Conservation (phyloP, 2,888 invertebrate genomes). For the Erebia palarica region DNA sequence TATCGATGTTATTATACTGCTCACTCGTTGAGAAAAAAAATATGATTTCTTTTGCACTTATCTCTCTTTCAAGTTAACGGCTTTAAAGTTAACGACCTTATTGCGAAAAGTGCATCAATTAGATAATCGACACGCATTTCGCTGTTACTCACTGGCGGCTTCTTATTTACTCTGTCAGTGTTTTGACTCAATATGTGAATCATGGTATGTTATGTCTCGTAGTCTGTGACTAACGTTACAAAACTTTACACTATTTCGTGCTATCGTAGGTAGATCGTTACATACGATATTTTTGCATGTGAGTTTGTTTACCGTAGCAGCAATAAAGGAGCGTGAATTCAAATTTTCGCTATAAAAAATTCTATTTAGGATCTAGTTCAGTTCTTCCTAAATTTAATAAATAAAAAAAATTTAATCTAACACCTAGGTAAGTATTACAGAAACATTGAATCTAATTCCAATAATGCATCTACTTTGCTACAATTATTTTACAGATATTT, state of each 20-base stretch:
- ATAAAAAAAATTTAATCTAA: too few species aligned
- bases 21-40: neutral
- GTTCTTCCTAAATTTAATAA: too few species aligned
- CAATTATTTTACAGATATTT: neutral
- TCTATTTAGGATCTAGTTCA: too few species aligned
- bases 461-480: too few species aligned
- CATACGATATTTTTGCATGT: conserved; percentile 26
- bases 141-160: conserved; percentile 59
- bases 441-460: too few species aligned
- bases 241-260: conserved; percentile 47
- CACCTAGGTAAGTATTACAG: too few species aligned
- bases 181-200: conserved; percentile 73
- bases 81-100: conserved; percentile 22
- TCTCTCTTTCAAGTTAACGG: conserved; percentile 8
- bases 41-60: conserved; percentile 2
- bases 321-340: conserved; percentile 6
- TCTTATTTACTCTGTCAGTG: conserved; percentile 61
- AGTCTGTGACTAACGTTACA: conserved; percentile 61
- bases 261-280: conserved; percentile 39
- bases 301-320: conserved; percentile 2
- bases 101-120: conserved; percentile 39
- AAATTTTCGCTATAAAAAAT: conserved; percentile 1
- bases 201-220: conserved; percentile 62
- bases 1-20: neutral
- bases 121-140: conserved; percentile 43